Evolutionary conservation across 2,888 invertebrate genomes (phyloP), one percentile per base, ranked within the genome.

Genomic region (Brachynemurus nebulosus): DNA sequence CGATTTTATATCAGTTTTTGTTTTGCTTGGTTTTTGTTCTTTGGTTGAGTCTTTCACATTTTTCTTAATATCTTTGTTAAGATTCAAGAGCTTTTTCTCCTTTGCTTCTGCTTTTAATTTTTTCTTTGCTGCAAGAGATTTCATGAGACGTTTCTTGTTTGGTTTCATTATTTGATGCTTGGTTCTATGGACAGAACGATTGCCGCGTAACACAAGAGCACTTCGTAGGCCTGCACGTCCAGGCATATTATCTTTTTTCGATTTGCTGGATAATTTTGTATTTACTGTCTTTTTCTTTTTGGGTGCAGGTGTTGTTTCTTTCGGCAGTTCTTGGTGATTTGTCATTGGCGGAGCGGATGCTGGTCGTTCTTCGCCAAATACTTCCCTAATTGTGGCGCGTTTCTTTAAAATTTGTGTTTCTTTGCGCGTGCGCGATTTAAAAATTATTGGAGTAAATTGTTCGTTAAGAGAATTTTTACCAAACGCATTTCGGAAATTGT

Each of bases 291-390:
- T 65, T 58, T 68, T 70, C 20, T 62, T 50, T 4, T 27, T 38
- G 17, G 39, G 37, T 44, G 52, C 67, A 68, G 19, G 65, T 27
- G 46, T 44, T 14, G 38, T 36, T 21, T 45, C 66, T 47, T 63
- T 55, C 53, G 59, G 55, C 46, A 53, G 59, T 52, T 58, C 62
- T 3, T 71, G 68, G 52, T 68, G 67, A 54, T 73, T 76, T 2
- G 78, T 72, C 48, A 72, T 70, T 0, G 86, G 86, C 1, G 86
- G 86, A 0, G 86, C 86, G 0, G 86, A 86, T 0, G 86, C 85
- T 0, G 88, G 85, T 34, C 86, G 69, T 55, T 86, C 86, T 48
- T 73, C 72, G 1, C 86, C 86, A 60, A 88, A 86, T 2, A 86
- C 84, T 64, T 86, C 85, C 52, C 83, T 78, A 35, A 86, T 85